Conservation (phyloP, 2,797 vertebrate species). For the Myotis findleyi region DNA sequence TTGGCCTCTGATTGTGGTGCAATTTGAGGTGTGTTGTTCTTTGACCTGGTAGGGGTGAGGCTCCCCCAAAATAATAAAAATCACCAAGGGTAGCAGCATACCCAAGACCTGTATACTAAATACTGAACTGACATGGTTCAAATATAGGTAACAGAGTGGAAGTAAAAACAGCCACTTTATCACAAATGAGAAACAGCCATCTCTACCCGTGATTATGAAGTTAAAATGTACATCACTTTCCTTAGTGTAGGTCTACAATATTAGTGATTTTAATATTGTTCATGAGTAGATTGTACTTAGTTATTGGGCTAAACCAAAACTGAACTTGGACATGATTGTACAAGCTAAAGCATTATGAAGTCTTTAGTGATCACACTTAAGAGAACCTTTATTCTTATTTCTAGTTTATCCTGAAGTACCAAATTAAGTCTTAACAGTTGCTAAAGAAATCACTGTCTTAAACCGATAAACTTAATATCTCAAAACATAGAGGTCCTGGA, state of each 20-base stretch:
- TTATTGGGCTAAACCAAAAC: conserved; percentile 23
- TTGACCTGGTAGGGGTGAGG: neutral
- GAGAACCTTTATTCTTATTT: conserved; percentile 20
- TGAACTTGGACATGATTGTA: conserved; percentile 18
- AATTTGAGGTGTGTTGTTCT: neutral
- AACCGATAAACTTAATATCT: neutral
- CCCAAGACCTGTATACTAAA: neutral
- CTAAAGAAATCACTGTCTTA: neutral
- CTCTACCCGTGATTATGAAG: neutral
- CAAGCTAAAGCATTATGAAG: neutral
- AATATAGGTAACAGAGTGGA: neutral
- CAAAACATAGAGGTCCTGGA: neutral
- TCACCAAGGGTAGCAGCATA: neutral
- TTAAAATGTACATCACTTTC: neutral
- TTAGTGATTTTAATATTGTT: neutral
- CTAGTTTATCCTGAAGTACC: neutral
- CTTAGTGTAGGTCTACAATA: neutral
- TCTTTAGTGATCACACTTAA: neutral
- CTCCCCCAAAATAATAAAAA: neutral
- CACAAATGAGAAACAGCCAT: neutral
- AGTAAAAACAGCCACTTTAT: neutral
- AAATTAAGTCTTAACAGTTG: neutral
- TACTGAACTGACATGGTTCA: neutral
- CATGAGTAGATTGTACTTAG: neutral
- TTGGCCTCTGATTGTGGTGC: neutral